Conservation (phyloP, 2,113 vertebrate genomes). For the Lophochroa leadbeateri region DNA sequence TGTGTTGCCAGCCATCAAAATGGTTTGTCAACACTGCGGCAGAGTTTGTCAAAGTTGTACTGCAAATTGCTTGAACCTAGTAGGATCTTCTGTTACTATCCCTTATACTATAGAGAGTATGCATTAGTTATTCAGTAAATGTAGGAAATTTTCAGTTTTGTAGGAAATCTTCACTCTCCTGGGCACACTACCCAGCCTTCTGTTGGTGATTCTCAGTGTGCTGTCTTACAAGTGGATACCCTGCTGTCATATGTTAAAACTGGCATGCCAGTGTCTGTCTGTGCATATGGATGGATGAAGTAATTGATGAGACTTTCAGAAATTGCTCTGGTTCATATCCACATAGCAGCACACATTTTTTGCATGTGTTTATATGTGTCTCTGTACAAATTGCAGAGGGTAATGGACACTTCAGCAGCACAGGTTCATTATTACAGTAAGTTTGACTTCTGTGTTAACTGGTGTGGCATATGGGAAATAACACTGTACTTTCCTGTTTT, state of each 20-base stretch:
- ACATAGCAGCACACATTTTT: background rate
- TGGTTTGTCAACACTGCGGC: background rate
- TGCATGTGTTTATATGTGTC: accelerated
- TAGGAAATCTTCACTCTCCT: background rate
- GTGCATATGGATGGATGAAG: background rate
- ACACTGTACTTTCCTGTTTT: background rate
- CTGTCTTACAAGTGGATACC: background rate
- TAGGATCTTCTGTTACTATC: background rate
- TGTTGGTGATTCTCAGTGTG: background rate
- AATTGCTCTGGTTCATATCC: background rate
- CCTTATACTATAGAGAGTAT: background rate
- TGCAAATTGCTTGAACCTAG: background rate
- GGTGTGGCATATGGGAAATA: background rate
- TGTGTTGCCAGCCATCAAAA: background rate
- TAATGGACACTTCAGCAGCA: background rate
- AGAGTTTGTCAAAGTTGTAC: background rate
- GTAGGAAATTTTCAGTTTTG: background rate
- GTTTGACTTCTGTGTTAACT: background rate
- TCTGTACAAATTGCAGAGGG: background rate
- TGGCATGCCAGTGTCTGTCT: background rate
- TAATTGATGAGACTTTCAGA: background rate
- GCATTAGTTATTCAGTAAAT: background rate
- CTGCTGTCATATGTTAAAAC: background rate
- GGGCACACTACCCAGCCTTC: background rate
- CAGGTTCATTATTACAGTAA: background rate